phyloP scores from a whole-genome alignment of 2,113 vertebrate genomes.

The Psilopsiagon aymara region DNA sequence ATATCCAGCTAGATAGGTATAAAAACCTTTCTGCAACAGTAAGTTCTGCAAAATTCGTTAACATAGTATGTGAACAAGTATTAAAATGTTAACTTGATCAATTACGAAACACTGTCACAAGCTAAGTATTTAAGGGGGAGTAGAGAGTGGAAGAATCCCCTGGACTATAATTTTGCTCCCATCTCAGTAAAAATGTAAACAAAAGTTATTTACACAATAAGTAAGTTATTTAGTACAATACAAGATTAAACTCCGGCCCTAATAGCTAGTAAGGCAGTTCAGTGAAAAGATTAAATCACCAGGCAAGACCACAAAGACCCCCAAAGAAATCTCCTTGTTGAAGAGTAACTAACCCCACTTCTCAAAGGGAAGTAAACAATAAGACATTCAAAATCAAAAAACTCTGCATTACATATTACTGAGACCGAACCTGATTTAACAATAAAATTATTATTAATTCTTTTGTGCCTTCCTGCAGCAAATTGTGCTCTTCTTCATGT shows the following conservation, averaged over 20 bases:
- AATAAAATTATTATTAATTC: background rate
- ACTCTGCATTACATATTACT: background rate
- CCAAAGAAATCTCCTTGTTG: background rate
- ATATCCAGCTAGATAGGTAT: background rate
- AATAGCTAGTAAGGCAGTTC: background rate
- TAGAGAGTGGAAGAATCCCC: background rate
- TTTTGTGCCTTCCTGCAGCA: background rate
- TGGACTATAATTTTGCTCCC: background rate
- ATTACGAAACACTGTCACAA: background rate
- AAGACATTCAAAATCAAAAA: fast-evolving
- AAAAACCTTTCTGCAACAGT: background rate
- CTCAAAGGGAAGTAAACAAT: background rate
- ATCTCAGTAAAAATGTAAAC: background rate
- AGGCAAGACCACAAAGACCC: background rate
- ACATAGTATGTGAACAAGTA: slow-evolving; percentile 3
- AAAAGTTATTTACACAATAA: background rate
- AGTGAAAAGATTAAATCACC: background rate
- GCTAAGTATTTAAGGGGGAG: background rate
- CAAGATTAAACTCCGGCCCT: background rate
- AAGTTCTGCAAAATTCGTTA: slow-evolving; percentile 29
- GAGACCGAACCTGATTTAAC: background rate
- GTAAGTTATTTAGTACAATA: background rate
- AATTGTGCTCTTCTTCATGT: background rate
- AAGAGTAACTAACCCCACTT: background rate
- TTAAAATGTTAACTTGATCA: slow-evolving; percentile 11